phyloP scores from a whole-genome alignment of 2,888 invertebrate genomes.

The Synergus japonicus region DNA sequence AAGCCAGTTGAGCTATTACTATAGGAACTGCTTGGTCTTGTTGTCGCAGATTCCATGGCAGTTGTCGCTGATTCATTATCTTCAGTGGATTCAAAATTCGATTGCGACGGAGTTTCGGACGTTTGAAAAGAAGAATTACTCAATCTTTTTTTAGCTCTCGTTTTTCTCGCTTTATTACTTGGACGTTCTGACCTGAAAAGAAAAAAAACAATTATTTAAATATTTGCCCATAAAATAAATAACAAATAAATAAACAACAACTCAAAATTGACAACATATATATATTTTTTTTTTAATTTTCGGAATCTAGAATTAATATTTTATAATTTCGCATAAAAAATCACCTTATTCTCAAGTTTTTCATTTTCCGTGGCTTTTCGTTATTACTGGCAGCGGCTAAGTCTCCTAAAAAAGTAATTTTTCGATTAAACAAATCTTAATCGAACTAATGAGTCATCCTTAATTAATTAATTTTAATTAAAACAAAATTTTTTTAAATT shows the following conservation, averaged over 20 bases:
- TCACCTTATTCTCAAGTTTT: neutral
- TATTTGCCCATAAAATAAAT: neutral
- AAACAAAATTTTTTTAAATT: too few relatives aligned
- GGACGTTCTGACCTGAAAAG: neutral
- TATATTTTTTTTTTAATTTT: too few relatives aligned
- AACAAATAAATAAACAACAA: neutral
- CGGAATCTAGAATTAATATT: neutral
- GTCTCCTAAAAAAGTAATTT: conserved; percentile 44
- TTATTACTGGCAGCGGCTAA: conserved; percentile 45
- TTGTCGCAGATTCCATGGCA: neutral
- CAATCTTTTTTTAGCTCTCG: neutral
- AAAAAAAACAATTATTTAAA: neutral
- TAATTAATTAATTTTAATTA: too few relatives aligned
- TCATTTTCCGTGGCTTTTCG: conserved; percentile 30
- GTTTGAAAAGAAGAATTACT: neutral
- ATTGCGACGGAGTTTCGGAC: conserved; percentile 1
- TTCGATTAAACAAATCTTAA: neutral
- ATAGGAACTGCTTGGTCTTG: neutral
- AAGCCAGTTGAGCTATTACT: neutral
- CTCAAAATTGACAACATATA: neutral
- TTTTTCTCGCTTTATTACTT: neutral
- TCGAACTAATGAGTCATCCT: neutral
- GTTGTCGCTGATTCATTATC: neutral
- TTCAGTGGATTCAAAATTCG: neutral
- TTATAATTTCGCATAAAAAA: conserved; percentile 1